Base-by-base conservation (phyloP, 92 coral and sea anemone species). In the Epizoanthus stellaris region DNA sequence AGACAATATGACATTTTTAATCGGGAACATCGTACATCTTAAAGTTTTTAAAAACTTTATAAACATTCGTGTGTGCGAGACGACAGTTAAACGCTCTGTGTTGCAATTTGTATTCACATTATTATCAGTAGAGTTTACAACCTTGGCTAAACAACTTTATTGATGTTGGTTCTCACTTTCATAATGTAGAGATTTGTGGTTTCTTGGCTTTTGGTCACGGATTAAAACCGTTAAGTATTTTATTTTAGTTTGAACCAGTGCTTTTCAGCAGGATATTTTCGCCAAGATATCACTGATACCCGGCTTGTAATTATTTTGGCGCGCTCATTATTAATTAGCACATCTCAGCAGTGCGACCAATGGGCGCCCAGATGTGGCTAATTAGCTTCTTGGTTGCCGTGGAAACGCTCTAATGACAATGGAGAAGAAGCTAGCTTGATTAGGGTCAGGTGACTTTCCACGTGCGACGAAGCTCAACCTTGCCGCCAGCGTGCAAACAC, bases 401-500 rank as follows among this genome's bases (percentile, higher is more conserved):
- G 98, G 98, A 82, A 89, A 94, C 98, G 73, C 70, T 86, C 52
- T 72, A 64, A 60, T 80, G 87, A 84, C 93, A 91, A 91, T 87
- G 90, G 93, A 87, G 94, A 93, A 93, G 87, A 95, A 91, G 80
- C 20, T 54, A 84, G 85, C 72, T 73, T 90, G 88, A 83, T 88
- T 85, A 75, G 77, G 80, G 90, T 92, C 91, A 88, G 86, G 86
- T 87, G 90, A 90, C 88, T 70, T 47, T 73, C 85, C 98, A 96
- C 98, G 98, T 96, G 98, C 98, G 84, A 61, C 53, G 82, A 89
- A 77, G 75, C 93, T 83, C 96, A 91, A 89, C 74, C 86, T 90
- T 84, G 87, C 86, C 89, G 92, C 87, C 93, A 90, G 91, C 93
- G 88, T 87, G 89, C 86, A 76, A 92, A 90, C 99, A 97, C 99